Evolutionary conservation across 2,888 invertebrate species (phyloP), one percentile per base, ranked within the genome.

Genomic region (Seladonia tumulorum): DNA sequence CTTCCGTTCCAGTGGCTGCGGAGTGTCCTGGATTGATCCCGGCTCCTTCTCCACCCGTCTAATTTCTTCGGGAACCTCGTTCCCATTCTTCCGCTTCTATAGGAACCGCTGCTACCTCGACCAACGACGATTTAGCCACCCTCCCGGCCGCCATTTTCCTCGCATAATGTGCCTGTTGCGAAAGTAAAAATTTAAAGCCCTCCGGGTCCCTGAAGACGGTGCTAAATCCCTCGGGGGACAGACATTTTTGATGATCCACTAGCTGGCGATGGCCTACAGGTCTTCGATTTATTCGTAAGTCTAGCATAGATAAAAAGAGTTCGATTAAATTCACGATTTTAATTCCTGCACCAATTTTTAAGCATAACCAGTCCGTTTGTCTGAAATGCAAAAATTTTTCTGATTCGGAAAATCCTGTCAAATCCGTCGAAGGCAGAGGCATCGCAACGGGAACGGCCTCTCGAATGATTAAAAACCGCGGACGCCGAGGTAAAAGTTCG

Each of bases 401-500:
- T n/a, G n/a, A n/a, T 60, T 29, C 5, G 0, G 25, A 25, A 2
- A 60, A n/a, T 14, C 16, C 25, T 16, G 60, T 16, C 25, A 29
- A 60, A 25, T 60, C 25, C 60, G 16, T 60, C 60, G 60, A 60
- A 60, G 14, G 0, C 60, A 25, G 60, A 60, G 25, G 25, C 7
- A 12, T 14, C 25, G 2, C 60, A 25, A 25, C 60, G 60, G 29
- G 18, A 35, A 18, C 66, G 29, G 66, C 35, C 66, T 66, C 66
- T 42, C 35, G 68, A 68, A 68, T 68, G 35, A 68, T 68, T 72
- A 73, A 79, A n/a, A 66, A 60, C 57, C 35, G 49, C 66, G 29
- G 66, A 5, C 45, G 45, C 45, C 78, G 68, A 82, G 75, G 25
- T 71, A 71, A 57, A 73, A 77, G 77, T 82, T 79, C 72, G 79